Evolutionary conservation across 2,888 invertebrate species (phyloP).

Genomic region (Siphlonurus alternatus): DNA sequence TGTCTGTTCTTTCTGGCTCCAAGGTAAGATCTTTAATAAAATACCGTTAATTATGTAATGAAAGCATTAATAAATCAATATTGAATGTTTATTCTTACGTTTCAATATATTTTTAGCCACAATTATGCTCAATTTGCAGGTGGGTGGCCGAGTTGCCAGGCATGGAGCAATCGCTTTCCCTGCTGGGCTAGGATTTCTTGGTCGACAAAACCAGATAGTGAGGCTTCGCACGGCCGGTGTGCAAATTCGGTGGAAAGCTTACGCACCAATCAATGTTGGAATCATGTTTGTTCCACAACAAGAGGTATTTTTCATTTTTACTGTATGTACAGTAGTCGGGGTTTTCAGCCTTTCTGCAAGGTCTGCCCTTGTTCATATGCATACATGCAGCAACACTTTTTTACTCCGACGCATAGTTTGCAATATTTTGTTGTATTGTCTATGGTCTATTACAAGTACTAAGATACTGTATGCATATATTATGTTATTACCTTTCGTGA

Average conservation of each 20-base stretch:
- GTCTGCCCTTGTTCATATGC: neutral
- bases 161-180: no score
- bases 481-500: no score
- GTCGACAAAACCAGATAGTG: neutral
- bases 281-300: conserved; percentile 98
- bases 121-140: no score
- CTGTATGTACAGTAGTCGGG: neutral
- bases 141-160: neutral
- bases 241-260: conserved; percentile 24
- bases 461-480: no score
- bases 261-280: conserved; percentile 76
- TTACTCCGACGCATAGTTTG: neutral
- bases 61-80: no score
- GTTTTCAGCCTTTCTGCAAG: neutral
- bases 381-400: conserved; percentile 2
- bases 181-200: no score
- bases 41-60: no score
- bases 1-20: neutral
- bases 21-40: neutral
- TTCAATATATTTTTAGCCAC: no score
- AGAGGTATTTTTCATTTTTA: conserved; percentile 49
- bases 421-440: conserved; percentile 10
- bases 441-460: conserved; percentile 1
- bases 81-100: no score
- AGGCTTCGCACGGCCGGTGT: neutral